phyloP scores from a whole-genome alignment of 1,140 invertebrate species.

The Polypedilum pembai region DNA sequence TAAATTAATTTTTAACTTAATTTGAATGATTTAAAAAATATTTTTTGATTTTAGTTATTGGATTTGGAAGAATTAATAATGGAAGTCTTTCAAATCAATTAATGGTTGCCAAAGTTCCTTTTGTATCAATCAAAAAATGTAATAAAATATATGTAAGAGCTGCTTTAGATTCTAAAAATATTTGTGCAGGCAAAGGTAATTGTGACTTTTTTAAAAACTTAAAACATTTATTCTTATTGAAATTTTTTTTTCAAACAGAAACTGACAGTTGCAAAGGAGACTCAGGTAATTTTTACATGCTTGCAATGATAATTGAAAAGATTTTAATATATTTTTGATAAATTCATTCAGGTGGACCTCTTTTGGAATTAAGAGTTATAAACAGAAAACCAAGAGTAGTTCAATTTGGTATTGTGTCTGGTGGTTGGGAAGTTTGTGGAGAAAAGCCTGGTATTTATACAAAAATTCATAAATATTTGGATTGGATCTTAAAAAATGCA shows the following conservation, averaged over 20 bases:
- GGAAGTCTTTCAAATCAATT: background rate
- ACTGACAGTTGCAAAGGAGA: background rate
- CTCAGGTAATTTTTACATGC: background rate
- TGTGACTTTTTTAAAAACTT: too few species aligned
- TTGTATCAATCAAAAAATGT: background rate
- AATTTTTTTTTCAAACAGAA: too few species aligned
- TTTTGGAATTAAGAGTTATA: background rate
- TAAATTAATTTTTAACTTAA: too few species aligned
- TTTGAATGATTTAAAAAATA: background rate
- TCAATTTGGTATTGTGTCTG: conserved; percentile 6
- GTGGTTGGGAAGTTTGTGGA: background rate
- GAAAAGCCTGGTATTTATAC: background rate
- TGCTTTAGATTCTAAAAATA: background rate
- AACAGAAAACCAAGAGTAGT: background rate
- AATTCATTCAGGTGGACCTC: background rate
- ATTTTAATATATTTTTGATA: background rate
- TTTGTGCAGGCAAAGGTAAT: background rate
- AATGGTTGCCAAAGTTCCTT: background rate
- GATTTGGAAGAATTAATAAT: background rate
- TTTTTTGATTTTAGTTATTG: background rate
- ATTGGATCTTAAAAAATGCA: background rate
- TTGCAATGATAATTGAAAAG: background rate
- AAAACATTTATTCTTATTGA: too few species aligned
- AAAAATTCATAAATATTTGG: background rate
- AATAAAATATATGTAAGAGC: background rate